Percentiles rank a stretch among this genome's conserved stretches.
Evolutionary conservation across 2,797 vertebrate genomes (phyloP).

Genomic region (Poecile montanus): DNA sequence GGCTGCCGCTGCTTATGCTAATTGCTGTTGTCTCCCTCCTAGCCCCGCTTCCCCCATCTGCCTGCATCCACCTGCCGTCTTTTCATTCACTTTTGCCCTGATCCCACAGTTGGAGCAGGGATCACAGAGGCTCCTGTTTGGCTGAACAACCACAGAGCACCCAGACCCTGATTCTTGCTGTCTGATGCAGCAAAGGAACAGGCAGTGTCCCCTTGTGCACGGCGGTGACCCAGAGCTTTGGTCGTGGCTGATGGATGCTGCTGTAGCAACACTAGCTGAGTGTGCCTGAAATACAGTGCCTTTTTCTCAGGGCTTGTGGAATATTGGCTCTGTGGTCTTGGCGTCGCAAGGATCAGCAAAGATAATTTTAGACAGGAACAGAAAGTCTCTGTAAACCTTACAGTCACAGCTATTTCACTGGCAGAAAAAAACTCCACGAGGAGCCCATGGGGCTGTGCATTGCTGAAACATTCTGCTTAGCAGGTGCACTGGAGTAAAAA

Average conservation of each 20-base stretch:
- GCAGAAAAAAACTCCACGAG: neutral
- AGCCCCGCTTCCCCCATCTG: neutral
- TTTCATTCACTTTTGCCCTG: neutral
- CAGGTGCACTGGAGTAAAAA: neutral
- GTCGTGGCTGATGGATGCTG: neutral
- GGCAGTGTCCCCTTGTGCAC: neutral
- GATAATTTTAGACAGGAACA: constrained; percentile 66
- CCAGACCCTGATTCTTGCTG: neutral
- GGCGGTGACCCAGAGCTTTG: neutral
- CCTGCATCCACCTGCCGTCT: constrained; percentile 5
- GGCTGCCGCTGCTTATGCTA: constrained; percentile 19
- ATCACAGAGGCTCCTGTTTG: neutral
- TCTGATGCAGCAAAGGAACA: neutral
- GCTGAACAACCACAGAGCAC: neutral
- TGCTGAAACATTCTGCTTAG: neutral
- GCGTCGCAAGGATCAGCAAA: constrained; percentile 19
- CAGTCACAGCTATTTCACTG: neutral
- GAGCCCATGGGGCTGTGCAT: neutral
- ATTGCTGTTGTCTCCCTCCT: constrained; percentile 29
- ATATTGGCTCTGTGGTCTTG: constrained; percentile 40
- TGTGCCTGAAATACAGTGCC: neutral
- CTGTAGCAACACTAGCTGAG: neutral
- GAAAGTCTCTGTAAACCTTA: constrained; percentile 50
- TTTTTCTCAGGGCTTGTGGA: constrained; percentile 28
- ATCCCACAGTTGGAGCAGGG: neutral